Conservation (phyloP, 2,797 vertebrate genomes). For the Enteromius treurensis region DNA sequence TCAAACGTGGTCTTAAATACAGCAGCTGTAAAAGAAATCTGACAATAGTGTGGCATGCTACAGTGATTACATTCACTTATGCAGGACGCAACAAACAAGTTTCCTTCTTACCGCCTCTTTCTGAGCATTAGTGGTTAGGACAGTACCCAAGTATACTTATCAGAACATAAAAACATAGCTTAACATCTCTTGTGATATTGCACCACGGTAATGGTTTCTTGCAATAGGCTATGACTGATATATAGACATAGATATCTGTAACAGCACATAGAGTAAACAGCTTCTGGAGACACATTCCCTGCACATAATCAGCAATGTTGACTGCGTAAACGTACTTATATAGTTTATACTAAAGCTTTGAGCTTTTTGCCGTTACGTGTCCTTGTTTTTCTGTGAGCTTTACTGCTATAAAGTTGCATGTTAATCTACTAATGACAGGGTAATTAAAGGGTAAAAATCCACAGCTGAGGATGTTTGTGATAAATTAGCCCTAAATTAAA, state of each 20-base stretch:
- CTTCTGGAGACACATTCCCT: constrained; percentile 38
- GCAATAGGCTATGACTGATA: constrained; percentile 40
- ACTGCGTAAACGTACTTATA: constrained; percentile 33
- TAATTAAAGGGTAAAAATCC: constrained; percentile 12
- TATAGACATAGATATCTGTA: constrained; percentile 35
- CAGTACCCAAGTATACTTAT: constrained; percentile 16
- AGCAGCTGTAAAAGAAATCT: constrained; percentile 70
- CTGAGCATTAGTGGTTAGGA: constrained; percentile 20
- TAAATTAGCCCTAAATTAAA: constrained; percentile 4
- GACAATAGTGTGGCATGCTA: constrained; percentile 69
- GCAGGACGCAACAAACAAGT: constrained; percentile 58
- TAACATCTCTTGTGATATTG: constrained; percentile 33
- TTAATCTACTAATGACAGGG: constrained; percentile 1
- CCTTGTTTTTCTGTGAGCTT: not conserved
- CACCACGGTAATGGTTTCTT: constrained; percentile 43
- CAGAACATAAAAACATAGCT: constrained; percentile 24
- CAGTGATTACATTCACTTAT: constrained; percentile 78
- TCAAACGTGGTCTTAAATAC: constrained; percentile 73
- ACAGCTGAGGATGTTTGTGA: not conserved
- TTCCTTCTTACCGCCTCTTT: constrained; percentile 16
- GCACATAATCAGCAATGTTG: constrained; percentile 26
- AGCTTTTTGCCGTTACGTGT: constrained; percentile 6
- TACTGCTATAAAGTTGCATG: not conserved
- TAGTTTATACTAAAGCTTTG: constrained; percentile 30
- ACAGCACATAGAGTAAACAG: constrained; percentile 46